Conservation (phyloP, 2,888 invertebrate species). For the Drosophila atripex region DNA sequence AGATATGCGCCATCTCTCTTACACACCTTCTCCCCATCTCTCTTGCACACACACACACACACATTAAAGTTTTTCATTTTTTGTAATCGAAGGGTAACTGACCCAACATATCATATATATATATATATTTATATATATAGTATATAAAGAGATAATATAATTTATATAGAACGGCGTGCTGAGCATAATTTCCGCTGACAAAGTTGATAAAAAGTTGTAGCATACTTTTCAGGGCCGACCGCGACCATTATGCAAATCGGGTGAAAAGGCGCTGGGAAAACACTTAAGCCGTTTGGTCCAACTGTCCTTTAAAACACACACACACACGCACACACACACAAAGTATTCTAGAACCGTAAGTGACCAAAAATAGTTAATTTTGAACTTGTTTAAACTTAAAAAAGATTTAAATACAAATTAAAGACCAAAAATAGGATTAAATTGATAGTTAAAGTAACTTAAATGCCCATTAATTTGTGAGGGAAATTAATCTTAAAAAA, state of each 20-base stretch:
- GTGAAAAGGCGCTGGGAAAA: slow-evolving; percentile 66
- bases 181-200: slow-evolving; percentile 69
- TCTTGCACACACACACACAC: too few relatives aligned
- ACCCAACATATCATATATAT: slow-evolving; percentile 5
- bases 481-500: too few relatives aligned
- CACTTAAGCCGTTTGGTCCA: slow-evolving; percentile 63
- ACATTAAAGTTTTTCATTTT: slow-evolving; percentile 4
- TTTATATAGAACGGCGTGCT: background rate
- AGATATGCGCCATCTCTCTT: slow-evolving; percentile 39
- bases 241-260: slow-evolving; percentile 69
- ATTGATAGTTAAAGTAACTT: too few relatives aligned
- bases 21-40: slow-evolving; percentile 21
- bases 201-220: slow-evolving; percentile 46
- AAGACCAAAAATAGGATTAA: too few relatives aligned
- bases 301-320: slow-evolving; percentile 1
- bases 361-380: too few relatives aligned
- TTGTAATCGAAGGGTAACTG: slow-evolving; percentile 25
- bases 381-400: too few relatives aligned
- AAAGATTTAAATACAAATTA: too few relatives aligned
- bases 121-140: background rate
- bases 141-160: background rate
- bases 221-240: slow-evolving; percentile 44
- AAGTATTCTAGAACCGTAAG: too few relatives aligned
- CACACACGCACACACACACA: background rate
- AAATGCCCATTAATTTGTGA: too few relatives aligned